Evolutionary conservation across 2,888 invertebrate species (phyloP).

Genomic region (Cryptocheilus praepositus): DNA sequence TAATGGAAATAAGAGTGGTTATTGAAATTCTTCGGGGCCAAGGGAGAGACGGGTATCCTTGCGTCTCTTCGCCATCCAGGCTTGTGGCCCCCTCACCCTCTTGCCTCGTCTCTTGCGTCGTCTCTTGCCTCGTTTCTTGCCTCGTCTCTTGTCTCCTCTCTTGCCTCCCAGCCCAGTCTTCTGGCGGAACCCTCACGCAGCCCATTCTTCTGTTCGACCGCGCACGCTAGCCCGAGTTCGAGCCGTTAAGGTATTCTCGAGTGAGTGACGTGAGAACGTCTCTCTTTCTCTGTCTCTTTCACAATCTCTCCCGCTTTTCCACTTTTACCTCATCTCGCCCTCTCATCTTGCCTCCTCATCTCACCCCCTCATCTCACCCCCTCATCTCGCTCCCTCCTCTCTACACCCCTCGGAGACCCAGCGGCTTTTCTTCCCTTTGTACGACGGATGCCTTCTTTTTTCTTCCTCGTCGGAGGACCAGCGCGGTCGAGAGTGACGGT

Average conservation of each 20-base stretch:
- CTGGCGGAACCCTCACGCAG: constrained; percentile 27
- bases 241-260: constrained; percentile 50
- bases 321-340: too few species aligned
- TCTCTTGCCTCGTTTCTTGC: too few species aligned
- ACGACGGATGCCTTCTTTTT: constrained; percentile 16
- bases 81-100: too few species aligned
- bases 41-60: constrained; percentile 27
- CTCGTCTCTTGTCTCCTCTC: background rate
- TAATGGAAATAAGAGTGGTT: constrained; percentile 63
- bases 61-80: constrained; percentile 13
- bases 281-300: constrained; percentile 30
- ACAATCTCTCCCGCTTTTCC: constrained; percentile 1
- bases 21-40: constrained; percentile 64
- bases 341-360: too few species aligned
- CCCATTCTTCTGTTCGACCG: constrained; percentile 51
- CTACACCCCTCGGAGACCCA: constrained; percentile 15
- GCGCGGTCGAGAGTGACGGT: constrained; percentile 17
- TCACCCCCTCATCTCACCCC: too few species aligned
- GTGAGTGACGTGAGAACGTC: constrained; percentile 64
- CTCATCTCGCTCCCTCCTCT: constrained; percentile 20
- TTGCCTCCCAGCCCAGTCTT: background rate
- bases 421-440: constrained; percentile 24
- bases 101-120: too few species aligned
- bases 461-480: constrained; percentile 11
- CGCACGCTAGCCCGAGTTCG: constrained; percentile 39